Base-by-base conservation (phyloP, 2,113 vertebrate genomes). In the Melozone crissalis region DNA sequence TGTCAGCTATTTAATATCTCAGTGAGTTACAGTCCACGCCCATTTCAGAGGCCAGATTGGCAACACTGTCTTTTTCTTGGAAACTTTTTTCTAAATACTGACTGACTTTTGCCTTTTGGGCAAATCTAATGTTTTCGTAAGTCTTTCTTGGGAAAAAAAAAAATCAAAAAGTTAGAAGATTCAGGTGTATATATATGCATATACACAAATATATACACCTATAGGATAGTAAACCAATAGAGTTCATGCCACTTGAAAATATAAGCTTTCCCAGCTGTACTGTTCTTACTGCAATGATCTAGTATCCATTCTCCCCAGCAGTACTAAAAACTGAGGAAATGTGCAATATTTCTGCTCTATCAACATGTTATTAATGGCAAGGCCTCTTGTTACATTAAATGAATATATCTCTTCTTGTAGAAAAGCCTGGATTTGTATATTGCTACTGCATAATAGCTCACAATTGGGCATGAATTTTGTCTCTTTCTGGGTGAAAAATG, bases 151-250 rank as follows among this genome's bases (percentile, higher is more conserved):
- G 37, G 19, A 44, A 88, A 43, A 90, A 78, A 55, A 47, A 55
- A 35, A 26, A 51, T 19, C 17, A 33, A 75, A 39, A 31, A 87
- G 13, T 73, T 65, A 90, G 15, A 62, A 91, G 31, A 15, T 57
- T 27, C 2, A 4, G 6, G 11, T 15, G 22, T 12, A 10, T 16
- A 4, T 3, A 0, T 31, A n/a, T 15, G 7, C 49, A 63, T 68
- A 39, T 43, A 39, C 12, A 73, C 9, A 82, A 73, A 77, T 21
- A 67, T 0, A 4, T 22, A 30, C 0, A 1, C 13, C 10, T 47
- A 18, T 10, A 68, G 22, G 10, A 67, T 9, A 21, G 13, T 17
- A 82, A 91, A 16, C 27, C 46, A 71, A 26, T 5, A 78, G 28
- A 78, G 9, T 44, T 58, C n/a, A 67, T 13, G 51, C 4, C 5